A percentile compares a stretch with the other conserved stretches of the same genome.
These are phyloP conservation scores for Machimus atricapillus DNA, from an alignment of 2,888 invertebrate genomes.

Conservation along the genomic window DNA sequence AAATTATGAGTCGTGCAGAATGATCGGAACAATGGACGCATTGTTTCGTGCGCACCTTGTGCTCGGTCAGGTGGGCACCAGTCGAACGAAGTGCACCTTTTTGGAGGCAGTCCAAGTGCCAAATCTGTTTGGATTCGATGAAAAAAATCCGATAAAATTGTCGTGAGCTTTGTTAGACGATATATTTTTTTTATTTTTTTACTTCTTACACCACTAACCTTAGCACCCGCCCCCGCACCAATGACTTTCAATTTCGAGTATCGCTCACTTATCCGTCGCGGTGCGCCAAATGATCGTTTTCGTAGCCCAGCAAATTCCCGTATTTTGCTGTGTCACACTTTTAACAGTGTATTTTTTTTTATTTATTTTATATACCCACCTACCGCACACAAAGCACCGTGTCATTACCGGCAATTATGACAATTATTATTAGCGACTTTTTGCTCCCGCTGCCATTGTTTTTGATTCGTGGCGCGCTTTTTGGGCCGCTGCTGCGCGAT, in stretches of 20 bases:
- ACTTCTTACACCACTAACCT: not conserved
- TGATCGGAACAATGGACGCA: constrained; percentile 3
- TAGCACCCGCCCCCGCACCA: not conserved
- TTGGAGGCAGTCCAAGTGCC: not conserved
- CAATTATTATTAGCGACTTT: constrained; percentile 11
- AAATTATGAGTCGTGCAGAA: not conserved
- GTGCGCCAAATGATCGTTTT: not conserved
- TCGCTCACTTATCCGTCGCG: not conserved
- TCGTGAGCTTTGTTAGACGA: constrained; percentile 9
- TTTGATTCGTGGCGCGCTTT: not conserved
- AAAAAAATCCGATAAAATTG: not conserved
- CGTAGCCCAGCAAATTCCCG: not conserved
- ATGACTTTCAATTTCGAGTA: constrained; percentile 3
- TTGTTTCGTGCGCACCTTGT: constrained; percentile 12
- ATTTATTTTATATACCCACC: not conserved
- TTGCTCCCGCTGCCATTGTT: constrained; percentile 16
- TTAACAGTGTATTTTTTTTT: not conserved
- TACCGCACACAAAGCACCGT: not conserved
- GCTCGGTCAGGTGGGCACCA: not conserved
- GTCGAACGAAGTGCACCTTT: not conserved
- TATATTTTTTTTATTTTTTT: not conserved
- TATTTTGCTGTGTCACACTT: constrained; percentile 21
- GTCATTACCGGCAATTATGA: constrained; percentile 17
- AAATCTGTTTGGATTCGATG: constrained; percentile 7
- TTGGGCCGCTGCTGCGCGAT: not conserved